phyloP scores from a whole-genome alignment of 2,797 vertebrate genomes.

The Sphaeramia orbicularis region DNA sequence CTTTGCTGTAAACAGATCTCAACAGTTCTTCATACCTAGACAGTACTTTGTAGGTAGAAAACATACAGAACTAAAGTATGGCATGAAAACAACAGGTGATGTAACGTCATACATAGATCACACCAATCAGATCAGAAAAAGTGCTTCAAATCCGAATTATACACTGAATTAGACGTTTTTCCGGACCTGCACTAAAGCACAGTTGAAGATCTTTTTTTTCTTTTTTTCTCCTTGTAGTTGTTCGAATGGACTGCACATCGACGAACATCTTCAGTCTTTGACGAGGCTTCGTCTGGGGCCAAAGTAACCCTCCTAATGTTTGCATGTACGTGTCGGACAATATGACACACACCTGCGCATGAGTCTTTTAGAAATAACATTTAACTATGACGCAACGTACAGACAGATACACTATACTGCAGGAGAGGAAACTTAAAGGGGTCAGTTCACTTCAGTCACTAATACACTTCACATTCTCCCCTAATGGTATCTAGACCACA shows the following conservation, averaged over 20 bases:
- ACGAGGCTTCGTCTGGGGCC: constrained; percentile 30
- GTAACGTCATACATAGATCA: constrained; percentile 42
- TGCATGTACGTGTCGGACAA: constrained; percentile 22
- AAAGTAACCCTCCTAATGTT: constrained; percentile 34
- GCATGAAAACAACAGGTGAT: constrained; percentile 42
- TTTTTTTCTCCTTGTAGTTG: no score
- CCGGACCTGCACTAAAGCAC: constrained; percentile 12
- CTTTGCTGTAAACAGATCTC: constrained; percentile 64
- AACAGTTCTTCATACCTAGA: constrained; percentile 50
- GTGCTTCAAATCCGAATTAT: constrained; percentile 25
- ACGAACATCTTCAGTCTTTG: constrained; percentile 27
- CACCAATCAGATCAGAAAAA: constrained; percentile 33
- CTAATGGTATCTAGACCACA: background rate
- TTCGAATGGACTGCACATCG: constrained; percentile 6
- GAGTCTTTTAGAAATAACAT: constrained; percentile 20
- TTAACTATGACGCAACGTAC: constrained; percentile 37
- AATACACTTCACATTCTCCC: constrained; percentile 1
- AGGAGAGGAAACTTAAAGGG: constrained; percentile 26
- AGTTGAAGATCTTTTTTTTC: constrained; percentile 6
- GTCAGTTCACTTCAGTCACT: constrained; percentile 11
- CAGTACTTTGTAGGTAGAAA: constrained; percentile 46
- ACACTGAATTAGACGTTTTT: constrained; percentile 7
- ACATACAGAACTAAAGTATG: constrained; percentile 38
- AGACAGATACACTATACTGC: constrained; percentile 26
- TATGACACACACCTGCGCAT: constrained; percentile 13